Evolutionary conservation across 2,888 invertebrate species (phyloP), one percentile per base, ranked within the genome.

Genomic region (Polylopha cassiicola): DNA sequence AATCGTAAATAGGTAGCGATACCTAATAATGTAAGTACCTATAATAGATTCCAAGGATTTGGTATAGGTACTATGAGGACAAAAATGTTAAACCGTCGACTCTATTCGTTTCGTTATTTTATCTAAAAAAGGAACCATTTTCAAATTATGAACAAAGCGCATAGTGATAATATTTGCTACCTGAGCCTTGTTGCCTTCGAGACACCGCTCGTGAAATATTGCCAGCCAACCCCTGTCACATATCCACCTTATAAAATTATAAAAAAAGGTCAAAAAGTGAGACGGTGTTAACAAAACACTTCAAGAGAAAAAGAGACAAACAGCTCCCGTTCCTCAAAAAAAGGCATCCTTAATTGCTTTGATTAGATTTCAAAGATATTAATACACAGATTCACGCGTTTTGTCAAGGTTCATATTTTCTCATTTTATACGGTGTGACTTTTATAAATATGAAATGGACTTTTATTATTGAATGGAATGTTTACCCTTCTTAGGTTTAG

Each of bases 361-460:
- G 82, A 85, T 85, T 80, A 74, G 72, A 82, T 85, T 84, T 81
- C 80, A 81, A 85, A 84, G 77, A 78, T 82, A 81, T 82, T 84
- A 85, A 82, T 81, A 73, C 68, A 67, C 72, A 73, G 72, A 81
- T 78, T 81, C 81, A 78, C 73, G 71, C 72, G 52, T 65, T 70
- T 65, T 72, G 73, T 74, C 73, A 73, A 70, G 72, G 72, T 73
- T 78, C 76, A 82, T 84, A 85, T 76, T 71, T 82, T 73, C 56
- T 68, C 71, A 84, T 82, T 85, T 69, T 66, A 46, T 73, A 79
- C 73, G 82, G 72, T 74, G 65, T 55, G 64, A 54, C 48, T 54
- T 54, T 53, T 65, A 54, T 68, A 64, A 73, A 67, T 63, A 69
- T 67, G 63, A 63, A 65, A 62, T 61, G 61, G 63, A 65, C 61